Evolutionary conservation across 1,140 invertebrate genomes (phyloP).

Genomic region (Hyposmocoma kahamanoa): DNA sequence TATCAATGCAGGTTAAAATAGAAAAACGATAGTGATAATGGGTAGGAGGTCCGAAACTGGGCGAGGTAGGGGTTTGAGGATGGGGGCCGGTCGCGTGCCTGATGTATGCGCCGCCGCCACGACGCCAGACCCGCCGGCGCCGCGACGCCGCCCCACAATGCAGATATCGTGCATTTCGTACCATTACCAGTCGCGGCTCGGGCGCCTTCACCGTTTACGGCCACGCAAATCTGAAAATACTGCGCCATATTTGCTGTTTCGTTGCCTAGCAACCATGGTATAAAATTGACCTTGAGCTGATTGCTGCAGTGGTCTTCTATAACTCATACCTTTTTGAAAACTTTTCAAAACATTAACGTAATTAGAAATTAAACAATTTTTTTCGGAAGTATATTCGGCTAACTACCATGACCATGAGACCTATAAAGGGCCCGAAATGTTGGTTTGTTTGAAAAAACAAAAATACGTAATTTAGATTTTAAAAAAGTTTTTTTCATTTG

Average conservation of each 20-base stretch:
- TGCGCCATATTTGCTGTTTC: constrained; percentile 1
- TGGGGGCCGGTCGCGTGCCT: constrained; percentile 48
- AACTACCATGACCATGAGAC: too few species aligned
- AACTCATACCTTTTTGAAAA: too few species aligned
- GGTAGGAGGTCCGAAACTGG: constrained; percentile 20
- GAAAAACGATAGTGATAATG: constrained; percentile 34
- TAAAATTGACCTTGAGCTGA: too few species aligned
- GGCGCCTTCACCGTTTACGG: constrained; percentile 32
- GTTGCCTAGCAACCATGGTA: constrained; percentile 1
- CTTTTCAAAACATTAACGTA: too few species aligned
- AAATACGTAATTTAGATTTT: too few species aligned
- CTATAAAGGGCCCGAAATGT: too few species aligned
- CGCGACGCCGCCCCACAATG: constrained; percentile 58
- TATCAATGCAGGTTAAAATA: constrained; percentile 29
- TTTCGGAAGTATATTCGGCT: too few species aligned
- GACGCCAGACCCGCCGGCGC: constrained; percentile 62
- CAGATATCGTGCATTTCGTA: constrained; percentile 60
- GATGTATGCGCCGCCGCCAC: constrained; percentile 67
- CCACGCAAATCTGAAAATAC: constrained; percentile 29
- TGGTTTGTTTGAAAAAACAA: too few species aligned
- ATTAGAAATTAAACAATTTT: too few species aligned
- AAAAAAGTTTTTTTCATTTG: too few species aligned
- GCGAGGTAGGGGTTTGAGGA: constrained; percentile 10
- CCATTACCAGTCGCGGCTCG: constrained; percentile 24
- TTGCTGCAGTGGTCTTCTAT: too few species aligned